Percentiles rank a stretch among this genome's conserved stretches.
Conservation (phyloP, 2,113 vertebrate species). For the Puffinus mauretanicus region DNA sequence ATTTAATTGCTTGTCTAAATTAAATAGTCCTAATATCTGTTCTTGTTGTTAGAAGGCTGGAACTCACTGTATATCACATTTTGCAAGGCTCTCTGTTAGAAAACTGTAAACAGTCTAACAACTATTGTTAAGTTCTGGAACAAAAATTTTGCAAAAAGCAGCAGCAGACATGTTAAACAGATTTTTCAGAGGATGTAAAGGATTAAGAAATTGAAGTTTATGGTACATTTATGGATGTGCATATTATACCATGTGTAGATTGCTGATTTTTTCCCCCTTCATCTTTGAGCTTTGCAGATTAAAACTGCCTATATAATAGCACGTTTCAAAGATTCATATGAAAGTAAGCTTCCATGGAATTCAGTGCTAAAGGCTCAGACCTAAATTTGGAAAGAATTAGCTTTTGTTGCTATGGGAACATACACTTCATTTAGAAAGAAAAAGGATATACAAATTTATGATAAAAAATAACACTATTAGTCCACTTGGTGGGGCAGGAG, state of each 20-base stretch:
- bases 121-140: neutral
- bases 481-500: constrained; percentile 95
- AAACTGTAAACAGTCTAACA: neutral
- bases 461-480: constrained; percentile 78
- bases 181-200: neutral
- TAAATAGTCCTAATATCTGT: neutral
- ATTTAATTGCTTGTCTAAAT: neutral
- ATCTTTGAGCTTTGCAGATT: constrained; percentile 13
- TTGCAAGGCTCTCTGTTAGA: neutral
- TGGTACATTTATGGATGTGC: neutral
- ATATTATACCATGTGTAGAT: neutral
- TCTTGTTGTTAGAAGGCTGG: neutral
- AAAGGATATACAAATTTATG: constrained; percentile 42
- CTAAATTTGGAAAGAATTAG: constrained; percentile 59
- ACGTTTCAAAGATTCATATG: constrained; percentile 18
- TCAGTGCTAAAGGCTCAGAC: constrained; percentile 30
- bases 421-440: constrained; percentile 50
- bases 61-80: neutral
- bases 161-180: neutral
- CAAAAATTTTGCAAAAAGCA: neutral
- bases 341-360: constrained; percentile 32
- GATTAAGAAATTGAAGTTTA: constrained; percentile 1
- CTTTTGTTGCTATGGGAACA: constrained; percentile 60
- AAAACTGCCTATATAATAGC: neutral
- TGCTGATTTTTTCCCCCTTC: neutral